phyloP scores from a whole-genome alignment of 1,140 invertebrate genomes.

The Drosophila sturtevanti region DNA sequence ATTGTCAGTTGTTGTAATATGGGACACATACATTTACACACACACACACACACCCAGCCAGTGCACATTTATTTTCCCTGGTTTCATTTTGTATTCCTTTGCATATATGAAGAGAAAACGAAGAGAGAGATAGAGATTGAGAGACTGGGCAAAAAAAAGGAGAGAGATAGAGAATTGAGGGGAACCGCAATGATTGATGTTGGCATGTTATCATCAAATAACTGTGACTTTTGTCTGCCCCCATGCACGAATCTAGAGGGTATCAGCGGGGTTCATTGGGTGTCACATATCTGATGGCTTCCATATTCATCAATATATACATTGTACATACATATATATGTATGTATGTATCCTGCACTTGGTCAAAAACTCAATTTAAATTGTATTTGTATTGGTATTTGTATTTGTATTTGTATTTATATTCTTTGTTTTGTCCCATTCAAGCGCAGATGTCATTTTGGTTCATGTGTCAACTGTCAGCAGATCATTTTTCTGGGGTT shows the following conservation, averaged over 20 bases:
- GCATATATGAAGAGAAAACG: slow-evolving; percentile 15
- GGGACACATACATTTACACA: slow-evolving; percentile 29
- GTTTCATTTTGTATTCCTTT: slow-evolving; percentile 64
- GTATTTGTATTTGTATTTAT: slow-evolving; percentile 26
- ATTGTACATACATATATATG: neutral
- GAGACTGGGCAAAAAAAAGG: neutral
- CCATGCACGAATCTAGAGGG: neutral
- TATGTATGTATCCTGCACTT: slow-evolving; percentile 14
- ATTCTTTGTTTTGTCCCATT: slow-evolving; percentile 46
- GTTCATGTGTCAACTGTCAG: slow-evolving; percentile 51
- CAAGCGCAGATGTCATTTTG: slow-evolving; percentile 46
- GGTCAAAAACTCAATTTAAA: slow-evolving; percentile 79
- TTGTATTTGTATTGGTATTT: slow-evolving; percentile 48
- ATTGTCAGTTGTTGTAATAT: slow-evolving; percentile 46
- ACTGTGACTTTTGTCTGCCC: slow-evolving; percentile 51
- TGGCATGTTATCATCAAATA: slow-evolving; percentile 73
- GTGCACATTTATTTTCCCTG: slow-evolving; percentile 66
- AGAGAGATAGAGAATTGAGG: neutral
- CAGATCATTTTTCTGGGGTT: slow-evolving; percentile 33
- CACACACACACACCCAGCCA: slow-evolving; percentile 31
- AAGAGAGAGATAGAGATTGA: neutral
- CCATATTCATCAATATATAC: neutral
- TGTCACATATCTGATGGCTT: slow-evolving; percentile 18
- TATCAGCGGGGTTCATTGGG: neutral
- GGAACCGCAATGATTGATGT: slow-evolving; percentile 77